These are phyloP conservation scores for Cairina moschata DNA, from an alignment of 2,113 vertebrate species.

Conservation along the genomic window DNA sequence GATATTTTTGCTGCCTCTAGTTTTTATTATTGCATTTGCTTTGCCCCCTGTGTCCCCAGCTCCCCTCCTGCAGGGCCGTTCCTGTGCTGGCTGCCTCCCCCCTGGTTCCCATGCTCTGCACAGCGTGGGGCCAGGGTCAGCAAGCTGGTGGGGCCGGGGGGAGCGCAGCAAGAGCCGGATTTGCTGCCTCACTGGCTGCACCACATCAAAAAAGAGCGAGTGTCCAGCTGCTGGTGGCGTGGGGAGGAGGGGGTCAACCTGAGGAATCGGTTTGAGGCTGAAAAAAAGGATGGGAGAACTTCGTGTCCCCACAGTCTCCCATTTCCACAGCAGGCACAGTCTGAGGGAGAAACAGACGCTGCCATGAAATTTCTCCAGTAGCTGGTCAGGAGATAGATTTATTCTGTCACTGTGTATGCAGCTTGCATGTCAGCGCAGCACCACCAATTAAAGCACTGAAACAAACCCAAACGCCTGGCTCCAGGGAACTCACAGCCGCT, in stretches of 20 bases:
- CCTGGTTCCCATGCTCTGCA: not conserved
- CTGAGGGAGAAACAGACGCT: not conserved
- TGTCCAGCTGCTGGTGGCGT: not conserved
- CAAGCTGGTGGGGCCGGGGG: not conserved
- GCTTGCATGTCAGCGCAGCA: not conserved
- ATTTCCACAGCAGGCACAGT: not conserved
- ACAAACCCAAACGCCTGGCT: not conserved
- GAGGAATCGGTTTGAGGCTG: not conserved
- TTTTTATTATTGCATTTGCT: not conserved
- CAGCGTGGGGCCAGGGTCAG: not conserved
- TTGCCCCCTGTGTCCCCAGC: not conserved
- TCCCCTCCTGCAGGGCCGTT: not conserved
- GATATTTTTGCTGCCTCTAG: not conserved
- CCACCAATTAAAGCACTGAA: not conserved
- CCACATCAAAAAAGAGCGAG: slow-evolving; percentile 21
- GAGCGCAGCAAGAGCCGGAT: not conserved
- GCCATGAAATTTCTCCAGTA: fast-evolving
- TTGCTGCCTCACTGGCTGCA: not conserved
- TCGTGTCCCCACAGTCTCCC: fast-evolving
- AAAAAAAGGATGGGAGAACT: not conserved
- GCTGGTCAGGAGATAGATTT: fast-evolving
- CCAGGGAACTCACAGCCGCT: not conserved
- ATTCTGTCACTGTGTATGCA: not conserved
- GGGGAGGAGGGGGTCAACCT: fast-evolving
- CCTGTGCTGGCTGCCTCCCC: not conserved